Base-by-base conservation (phyloP, 2,888 invertebrate species). In the Baccha elongata region DNA sequence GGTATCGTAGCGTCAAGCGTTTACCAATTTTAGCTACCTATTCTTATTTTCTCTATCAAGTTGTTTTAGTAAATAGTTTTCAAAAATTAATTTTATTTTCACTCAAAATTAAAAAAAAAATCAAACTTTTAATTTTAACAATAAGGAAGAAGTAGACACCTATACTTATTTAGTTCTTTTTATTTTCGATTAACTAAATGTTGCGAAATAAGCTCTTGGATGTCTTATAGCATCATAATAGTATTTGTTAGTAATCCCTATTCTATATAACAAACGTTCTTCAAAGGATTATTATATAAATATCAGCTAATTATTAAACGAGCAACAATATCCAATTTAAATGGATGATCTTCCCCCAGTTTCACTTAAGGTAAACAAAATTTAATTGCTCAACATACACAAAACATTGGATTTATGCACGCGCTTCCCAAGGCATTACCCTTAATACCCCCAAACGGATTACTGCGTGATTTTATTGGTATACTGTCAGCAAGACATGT, bases 381-480 rank as follows among this genome's bases (percentile, higher is more conserved):
- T 62, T 81, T 81, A 81, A 81, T 76, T 75, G 71, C 40, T 21
- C 37, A 50, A 17, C 60, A 65, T n/a, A n/a, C 62, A 60, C 64
- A 65, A 67, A 53, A 58, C 52, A 52, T 23, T 44, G 46, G 69
- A 75, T 58, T 69, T 69, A 75, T 65, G 37, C 58, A 64, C 75
- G 55, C 75, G 48, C 60, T 71, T 52, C 58, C 75, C 65, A 50
- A 65, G 48, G 75, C 64, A 74, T 65, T 65, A 69, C 40, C 69
- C 75, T 55, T 60, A 72, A 78, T 78, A 44, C 71, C 71, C 19
- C 11, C 44, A 42, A 52, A 60, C 42, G 73, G 67, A 79, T 73
- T 79, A 68, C 68, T 53, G 44, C 23, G 60, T 62, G 60, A 73
- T 68, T 73, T 62, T 62, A 73, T 53, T 79, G 32, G 67, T 68